Evolutionary conservation across 2,888 invertebrate genomes (phyloP), one percentile per base, ranked within the genome.

Genomic region (Melipona beecheii): DNA sequence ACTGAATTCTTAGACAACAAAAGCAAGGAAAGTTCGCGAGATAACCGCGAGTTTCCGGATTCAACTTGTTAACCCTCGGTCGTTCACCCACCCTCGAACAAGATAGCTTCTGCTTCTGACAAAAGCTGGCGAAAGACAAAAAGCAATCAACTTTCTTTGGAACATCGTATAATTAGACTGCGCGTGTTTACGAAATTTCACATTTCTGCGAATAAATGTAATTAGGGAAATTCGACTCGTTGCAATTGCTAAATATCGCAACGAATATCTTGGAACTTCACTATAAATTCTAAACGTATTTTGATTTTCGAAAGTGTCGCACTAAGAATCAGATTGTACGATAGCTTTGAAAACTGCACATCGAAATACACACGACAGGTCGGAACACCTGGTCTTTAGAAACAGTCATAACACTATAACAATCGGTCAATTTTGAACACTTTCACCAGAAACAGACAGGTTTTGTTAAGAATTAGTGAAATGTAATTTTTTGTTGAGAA

Each of bases 1-100:
- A 68, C 49, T 68, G 24, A 50, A 24, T 68, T 68, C 50, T 5
- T 68, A 19, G 27, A 43, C 50, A 68, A 31, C 19, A 68, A 66
- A 66, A 66, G 19, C 50, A 19, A 11, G 31, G 13, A 71, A 71
- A 71, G 36, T 56, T 71, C 24, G 43, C 24, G 36, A 58, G 71
- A 71, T 56, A 24, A 24, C 24, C 43, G 13, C 13, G 43, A 71
- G 56, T 24, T 70, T 24, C 15, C 15, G 36, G 56, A 56, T 56
- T n/a, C 56, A 71, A 71, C 71, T 24, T 71, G 43, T 58, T 71
- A 71, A 36, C 2, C 17, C 11, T 43, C 19, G 56, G 36, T 43
- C 19, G 24, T 71, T 71, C 24, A 13, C 13, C 19, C n/a, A n/a
- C 5, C 19, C 19, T 36, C 5, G 19, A 43, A 71, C 19, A 71